These are phyloP conservation scores for Dermolepida albohirtum DNA, from an alignment of 2,888 invertebrate genomes.

Conservation along the genomic window DNA sequence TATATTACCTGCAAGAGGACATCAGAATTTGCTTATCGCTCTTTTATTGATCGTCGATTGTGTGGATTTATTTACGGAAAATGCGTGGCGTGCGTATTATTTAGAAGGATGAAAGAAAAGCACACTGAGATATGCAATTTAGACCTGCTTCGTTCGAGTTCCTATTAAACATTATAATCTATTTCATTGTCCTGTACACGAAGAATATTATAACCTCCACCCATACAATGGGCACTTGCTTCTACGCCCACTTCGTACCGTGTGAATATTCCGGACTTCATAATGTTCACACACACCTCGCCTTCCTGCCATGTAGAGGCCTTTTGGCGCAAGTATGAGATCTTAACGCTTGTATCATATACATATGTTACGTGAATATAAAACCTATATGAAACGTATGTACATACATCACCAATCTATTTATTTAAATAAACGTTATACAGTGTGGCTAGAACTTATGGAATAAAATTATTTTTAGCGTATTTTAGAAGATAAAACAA, in stretches of 20 bases:
- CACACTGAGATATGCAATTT: constrained; percentile 36
- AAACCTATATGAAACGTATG: too few species aligned
- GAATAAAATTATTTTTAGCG: too few species aligned
- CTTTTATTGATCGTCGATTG: constrained; percentile 43
- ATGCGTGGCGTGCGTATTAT: constrained; percentile 30
- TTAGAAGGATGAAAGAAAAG: constrained; percentile 29
- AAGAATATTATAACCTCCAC: constrained; percentile 46
- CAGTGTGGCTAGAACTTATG: too few species aligned
- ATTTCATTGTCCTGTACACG: constrained; percentile 47
- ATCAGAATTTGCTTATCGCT: constrained; percentile 45
- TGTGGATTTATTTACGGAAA: constrained; percentile 41
- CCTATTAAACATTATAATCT: constrained; percentile 49
- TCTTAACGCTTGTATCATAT: too few species aligned
- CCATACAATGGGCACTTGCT: constrained; percentile 45
- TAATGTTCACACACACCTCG: constrained; percentile 42
- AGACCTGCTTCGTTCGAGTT: constrained; percentile 45
- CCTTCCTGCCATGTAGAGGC: too few species aligned
- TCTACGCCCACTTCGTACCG: constrained; percentile 44
- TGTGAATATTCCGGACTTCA: constrained; percentile 44
- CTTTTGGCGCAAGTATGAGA: too few species aligned
- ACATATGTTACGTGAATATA: too few species aligned
- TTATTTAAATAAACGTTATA: too few species aligned
- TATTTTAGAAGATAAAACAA: too few species aligned
- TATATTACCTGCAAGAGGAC: constrained; percentile 43
- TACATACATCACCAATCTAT: too few species aligned